Base-by-base conservation (phyloP, 2,888 invertebrate genomes). In the Campopleginae sp. region DNA sequence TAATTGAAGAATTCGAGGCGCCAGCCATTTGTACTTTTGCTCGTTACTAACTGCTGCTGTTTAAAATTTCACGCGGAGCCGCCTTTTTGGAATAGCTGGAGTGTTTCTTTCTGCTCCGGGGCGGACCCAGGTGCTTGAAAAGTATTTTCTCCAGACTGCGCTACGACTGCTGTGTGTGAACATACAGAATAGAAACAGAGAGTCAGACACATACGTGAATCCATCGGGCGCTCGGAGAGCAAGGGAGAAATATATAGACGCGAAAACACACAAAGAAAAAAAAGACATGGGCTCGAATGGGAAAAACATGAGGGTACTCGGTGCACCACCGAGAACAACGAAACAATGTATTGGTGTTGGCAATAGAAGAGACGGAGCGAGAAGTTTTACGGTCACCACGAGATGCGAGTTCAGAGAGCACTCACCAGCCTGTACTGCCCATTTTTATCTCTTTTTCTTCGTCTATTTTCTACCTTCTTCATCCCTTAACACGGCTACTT, bases 21-120 rank as follows among this genome's bases (percentile, higher is more conserved):
- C 90, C 91, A 91, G 92, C 91, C 91, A 91, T 92, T 92, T 92
- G 92, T 92, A 92, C 89, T 91, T 90, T 85, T 89, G 88, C 91
- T 90, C 90, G 90, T 90, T 90, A 91, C 92, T 91, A 90, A 92
- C 92, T 90, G 91, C 88, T 87, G 80, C 85, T 82, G 86, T 92
- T 90, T 70, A 92, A 92, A 92, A 86, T 92, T 92, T 92, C 89
- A 92, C 81, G 76, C 97, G 65, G 80, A 81, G 58, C 81, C 86
- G 71, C 61, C 87, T 84, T 85, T 86, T 86, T 85, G 76, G 81
- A 85, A 87, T 80, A 87, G 87, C 82, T 80, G 80, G 66, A 84
- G 61, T 87, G 81, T 87, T 74, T 87, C 85, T 87, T 90, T 88
- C 86, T 88, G 27, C 42, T 46, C 61, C 51, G 31, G 71, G 76